Conservation (phyloP, 2,113 vertebrate species). For the Atrichornis clamosus region DNA sequence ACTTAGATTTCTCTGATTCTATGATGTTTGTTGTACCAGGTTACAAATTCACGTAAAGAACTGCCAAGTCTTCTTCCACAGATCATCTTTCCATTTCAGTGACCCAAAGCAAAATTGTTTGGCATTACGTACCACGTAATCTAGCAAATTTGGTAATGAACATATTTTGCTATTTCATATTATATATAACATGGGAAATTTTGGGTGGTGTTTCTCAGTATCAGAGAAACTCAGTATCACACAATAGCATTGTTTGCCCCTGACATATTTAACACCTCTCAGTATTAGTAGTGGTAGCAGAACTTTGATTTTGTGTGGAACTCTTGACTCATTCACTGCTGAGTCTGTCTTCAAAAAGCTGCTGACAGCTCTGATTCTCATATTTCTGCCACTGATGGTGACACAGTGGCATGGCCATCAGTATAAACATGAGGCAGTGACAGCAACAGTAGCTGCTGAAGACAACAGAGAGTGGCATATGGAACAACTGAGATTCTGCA, state of each 20-base stretch:
- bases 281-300: background rate
- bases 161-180: background rate
- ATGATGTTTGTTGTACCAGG: background rate
- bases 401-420: background rate
- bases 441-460: background rate
- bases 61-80: background rate
- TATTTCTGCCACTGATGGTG: background rate
- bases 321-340: background rate
- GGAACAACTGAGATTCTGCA: background rate
- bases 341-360: background rate
- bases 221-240: background rate
- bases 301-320: background rate
- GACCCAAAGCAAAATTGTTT: background rate
- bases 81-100: background rate
- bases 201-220: background rate
- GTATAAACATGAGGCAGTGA: background rate
- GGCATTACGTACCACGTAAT: rapidly evolving
- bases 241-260: background rate
- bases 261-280: background rate
- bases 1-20: background rate
- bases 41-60: background rate
- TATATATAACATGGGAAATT: background rate
- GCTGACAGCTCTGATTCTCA: background rate
- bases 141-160: background rate
- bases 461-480: background rate